These are phyloP conservation scores for Druon quercuslanigerum DNA, from an alignment of 1,140 invertebrate species.

Conservation along the genomic window DNA sequence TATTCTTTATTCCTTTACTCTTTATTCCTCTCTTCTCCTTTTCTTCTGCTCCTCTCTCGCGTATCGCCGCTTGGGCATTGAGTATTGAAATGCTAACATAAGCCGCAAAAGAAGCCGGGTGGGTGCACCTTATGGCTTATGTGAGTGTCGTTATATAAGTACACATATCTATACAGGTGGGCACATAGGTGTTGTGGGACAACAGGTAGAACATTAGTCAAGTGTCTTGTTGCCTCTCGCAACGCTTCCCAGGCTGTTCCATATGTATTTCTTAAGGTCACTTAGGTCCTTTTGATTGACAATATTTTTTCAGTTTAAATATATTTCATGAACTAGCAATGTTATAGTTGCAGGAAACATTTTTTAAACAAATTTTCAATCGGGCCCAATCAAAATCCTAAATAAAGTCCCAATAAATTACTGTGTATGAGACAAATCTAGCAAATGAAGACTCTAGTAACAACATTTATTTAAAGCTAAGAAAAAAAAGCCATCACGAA, in stretches of 20 bases:
- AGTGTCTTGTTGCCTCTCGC: conserved; percentile 55
- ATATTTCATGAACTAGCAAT: not conserved
- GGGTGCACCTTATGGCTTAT: conserved; percentile 25
- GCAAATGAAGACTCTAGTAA: too few species aligned
- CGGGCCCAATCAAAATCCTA: too few species aligned
- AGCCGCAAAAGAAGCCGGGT: conserved; percentile 41
- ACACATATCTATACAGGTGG: conserved; percentile 41
- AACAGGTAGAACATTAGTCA: conserved; percentile 68
- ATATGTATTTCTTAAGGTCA: not conserved
- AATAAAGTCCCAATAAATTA: too few species aligned
- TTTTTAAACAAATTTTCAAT: too few species aligned
- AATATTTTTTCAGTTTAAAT: not conserved
- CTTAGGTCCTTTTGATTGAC: not conserved
- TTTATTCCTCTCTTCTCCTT: conserved; percentile 18
- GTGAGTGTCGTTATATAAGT: not conserved
- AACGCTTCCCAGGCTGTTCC: not conserved
- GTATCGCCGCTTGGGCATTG: conserved; percentile 1
- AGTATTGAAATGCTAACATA: conserved; percentile 61
- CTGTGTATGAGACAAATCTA: too few species aligned
- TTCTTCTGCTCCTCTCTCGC: conserved; percentile 18
- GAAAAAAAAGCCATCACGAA: too few species aligned
- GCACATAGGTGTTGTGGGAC: conserved; percentile 63
- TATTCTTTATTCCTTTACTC: not conserved
- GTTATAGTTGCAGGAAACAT: too few species aligned
- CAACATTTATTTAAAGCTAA: too few species aligned